phyloP scores from a whole-genome alignment of 2,113 vertebrate genomes.

The Sapayoa aenigma region DNA sequence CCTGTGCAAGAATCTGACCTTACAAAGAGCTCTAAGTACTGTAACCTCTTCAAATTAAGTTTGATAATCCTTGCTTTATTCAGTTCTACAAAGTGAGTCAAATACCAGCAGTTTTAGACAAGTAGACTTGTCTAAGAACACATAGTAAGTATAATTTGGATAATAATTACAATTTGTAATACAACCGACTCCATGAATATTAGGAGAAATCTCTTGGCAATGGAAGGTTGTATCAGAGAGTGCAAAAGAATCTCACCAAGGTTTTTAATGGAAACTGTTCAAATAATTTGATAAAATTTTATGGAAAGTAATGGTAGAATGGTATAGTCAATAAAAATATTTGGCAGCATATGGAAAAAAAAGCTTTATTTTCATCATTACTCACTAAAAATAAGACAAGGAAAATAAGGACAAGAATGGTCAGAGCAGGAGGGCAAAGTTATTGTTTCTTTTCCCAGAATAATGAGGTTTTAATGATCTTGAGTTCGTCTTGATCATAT shows the following conservation, averaged over 20 bases:
- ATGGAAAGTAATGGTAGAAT: neutral
- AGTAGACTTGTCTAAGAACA: neutral
- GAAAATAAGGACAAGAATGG: neutral
- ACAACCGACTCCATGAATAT: neutral
- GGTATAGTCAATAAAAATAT: neutral
- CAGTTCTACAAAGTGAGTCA: neutral
- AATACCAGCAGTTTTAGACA: neutral
- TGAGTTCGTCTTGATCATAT: slow-evolving; percentile 1
- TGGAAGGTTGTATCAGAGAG: neutral
- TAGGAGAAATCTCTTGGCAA: neutral
- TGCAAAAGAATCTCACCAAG: neutral
- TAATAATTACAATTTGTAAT: slow-evolving; percentile 42
- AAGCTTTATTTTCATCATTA: neutral
- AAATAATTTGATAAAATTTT: neutral
- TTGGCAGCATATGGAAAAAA: neutral
- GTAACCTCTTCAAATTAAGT: neutral
- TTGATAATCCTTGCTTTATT: neutral
- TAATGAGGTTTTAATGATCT: neutral
- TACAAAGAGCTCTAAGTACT: neutral
- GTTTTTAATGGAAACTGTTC: neutral
- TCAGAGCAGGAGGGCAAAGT: neutral
- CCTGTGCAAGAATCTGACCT: neutral
- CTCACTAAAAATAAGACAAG: neutral
- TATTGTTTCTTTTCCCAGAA: neutral
- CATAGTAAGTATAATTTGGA: neutral